phyloP scores from a whole-genome alignment of 2,113 vertebrate species.

The Campylomormyrus tamandua region DNA sequence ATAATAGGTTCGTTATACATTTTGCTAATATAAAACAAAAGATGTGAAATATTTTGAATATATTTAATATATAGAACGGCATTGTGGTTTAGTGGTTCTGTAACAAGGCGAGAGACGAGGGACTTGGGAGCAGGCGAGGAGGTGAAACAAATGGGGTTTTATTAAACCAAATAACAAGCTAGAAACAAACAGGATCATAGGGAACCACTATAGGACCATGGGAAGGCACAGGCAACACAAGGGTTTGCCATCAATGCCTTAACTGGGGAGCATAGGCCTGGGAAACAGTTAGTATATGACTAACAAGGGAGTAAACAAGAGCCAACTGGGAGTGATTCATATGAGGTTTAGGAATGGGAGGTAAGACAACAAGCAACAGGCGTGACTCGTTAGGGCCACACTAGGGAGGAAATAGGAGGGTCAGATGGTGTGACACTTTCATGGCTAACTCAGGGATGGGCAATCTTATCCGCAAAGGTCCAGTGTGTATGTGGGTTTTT shows the following conservation, averaged over 20 bases:
- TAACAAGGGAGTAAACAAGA: neutral
- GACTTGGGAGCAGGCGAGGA: neutral
- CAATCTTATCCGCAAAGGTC: too few relatives aligned
- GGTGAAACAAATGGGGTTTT: neutral
- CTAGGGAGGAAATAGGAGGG: neutral
- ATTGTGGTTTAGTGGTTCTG: neutral
- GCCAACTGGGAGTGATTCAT: neutral
- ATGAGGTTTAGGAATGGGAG: neutral
- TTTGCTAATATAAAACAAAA: neutral
- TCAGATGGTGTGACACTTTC: neutral
- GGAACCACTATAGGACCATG: neutral
- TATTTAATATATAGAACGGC: neutral
- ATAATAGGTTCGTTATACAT: neutral
- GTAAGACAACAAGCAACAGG: neutral
- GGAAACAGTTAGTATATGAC: neutral
- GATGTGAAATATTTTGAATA: neutral
- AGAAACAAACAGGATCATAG: neutral
- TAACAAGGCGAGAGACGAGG: neutral
- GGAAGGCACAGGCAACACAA: neutral
- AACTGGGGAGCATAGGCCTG: neutral
- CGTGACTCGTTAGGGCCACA: neutral
- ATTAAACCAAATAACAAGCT: neutral
- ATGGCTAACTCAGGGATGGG: neutral
- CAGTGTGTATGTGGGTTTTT: too few relatives aligned
- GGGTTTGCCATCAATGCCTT: neutral